Evolutionary conservation across 2,113 vertebrate genomes (phyloP).

Genomic region (Cebidichthys violaceus): DNA sequence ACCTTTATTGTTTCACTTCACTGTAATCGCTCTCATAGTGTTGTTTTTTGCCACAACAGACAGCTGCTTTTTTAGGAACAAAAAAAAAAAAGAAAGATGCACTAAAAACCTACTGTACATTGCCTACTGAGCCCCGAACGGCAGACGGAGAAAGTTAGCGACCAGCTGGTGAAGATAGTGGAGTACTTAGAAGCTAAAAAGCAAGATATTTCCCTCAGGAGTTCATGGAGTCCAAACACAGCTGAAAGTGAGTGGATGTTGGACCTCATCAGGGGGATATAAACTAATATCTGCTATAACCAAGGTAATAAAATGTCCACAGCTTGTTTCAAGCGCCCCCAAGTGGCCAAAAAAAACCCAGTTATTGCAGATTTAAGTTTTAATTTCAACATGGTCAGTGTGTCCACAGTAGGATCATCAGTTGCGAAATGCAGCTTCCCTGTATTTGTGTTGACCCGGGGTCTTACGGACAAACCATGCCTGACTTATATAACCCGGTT

Average conservation of each 20-base stretch:
- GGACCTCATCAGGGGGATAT: background rate
- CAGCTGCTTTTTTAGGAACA: background rate
- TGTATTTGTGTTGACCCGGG: background rate
- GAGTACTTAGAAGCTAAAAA: background rate
- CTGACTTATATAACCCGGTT: background rate
- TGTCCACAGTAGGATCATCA: background rate
- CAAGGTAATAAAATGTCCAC: background rate
- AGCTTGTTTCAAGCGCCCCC: slow-evolving; percentile 44
- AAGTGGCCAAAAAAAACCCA: background rate
- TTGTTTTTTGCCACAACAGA: background rate
- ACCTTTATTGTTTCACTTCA: background rate
- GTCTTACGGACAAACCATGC: background rate
- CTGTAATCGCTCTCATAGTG: background rate
- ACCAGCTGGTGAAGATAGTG: background rate
- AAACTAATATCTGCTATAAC: slow-evolving; percentile 2
- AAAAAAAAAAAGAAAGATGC: background rate
- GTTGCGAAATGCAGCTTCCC: background rate
- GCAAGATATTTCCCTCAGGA: background rate
- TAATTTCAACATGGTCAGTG: background rate
- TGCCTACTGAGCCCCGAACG: background rate
- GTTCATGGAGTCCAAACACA: background rate
- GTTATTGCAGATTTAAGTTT: background rate
- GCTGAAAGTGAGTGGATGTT: background rate
- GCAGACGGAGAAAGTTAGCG: background rate
- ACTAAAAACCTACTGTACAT: background rate